A percentile compares a stretch with the other conserved stretches of the same genome.
phyloP scores from a whole-genome alignment of 2,888 invertebrate species.

The Plebejus melissa region DNA sequence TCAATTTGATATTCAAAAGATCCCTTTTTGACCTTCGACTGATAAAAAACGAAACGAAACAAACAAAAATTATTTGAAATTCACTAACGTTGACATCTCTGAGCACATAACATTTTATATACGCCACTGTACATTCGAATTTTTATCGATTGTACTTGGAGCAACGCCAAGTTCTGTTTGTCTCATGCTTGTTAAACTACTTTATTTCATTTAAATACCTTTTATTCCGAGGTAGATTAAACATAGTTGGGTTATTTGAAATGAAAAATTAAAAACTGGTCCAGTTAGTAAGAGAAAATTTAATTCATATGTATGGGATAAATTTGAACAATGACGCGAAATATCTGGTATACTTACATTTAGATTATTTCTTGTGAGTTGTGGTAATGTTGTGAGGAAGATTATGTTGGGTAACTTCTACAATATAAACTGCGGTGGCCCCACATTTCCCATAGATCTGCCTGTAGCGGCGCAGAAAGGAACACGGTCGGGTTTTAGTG shows the following conservation, averaged over 20 bases:
- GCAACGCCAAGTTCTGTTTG: background rate
- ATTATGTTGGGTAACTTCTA: too few relatives aligned
- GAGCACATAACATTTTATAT: background rate
- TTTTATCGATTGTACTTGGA: conserved; percentile 15
- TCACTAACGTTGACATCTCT: conserved; percentile 5
- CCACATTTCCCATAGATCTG: too few relatives aligned
- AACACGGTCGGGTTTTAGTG: too few relatives aligned
- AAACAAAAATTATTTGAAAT: background rate
- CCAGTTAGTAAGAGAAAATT: too few relatives aligned
- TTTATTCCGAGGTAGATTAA: background rate
- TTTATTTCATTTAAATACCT: conserved; percentile 2
- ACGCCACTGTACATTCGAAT: background rate
- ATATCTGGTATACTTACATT: too few relatives aligned
- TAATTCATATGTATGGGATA: too few relatives aligned
- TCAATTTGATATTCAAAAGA: background rate
- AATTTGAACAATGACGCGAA: too few relatives aligned
- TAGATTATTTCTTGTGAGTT: too few relatives aligned
- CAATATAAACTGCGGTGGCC: too few relatives aligned
- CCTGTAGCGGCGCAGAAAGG: too few relatives aligned
- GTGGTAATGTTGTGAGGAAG: too few relatives aligned
- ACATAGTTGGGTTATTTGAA: background rate
- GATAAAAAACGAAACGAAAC: background rate
- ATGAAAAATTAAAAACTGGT: too few relatives aligned
- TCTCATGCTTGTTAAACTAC: background rate
- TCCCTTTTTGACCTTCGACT: background rate